A percentile compares a stretch with the other conserved stretches of the same genome.
Evolutionary conservation across 2,888 invertebrate species (phyloP).

Genomic region (Sinotaia quadrata): DNA sequence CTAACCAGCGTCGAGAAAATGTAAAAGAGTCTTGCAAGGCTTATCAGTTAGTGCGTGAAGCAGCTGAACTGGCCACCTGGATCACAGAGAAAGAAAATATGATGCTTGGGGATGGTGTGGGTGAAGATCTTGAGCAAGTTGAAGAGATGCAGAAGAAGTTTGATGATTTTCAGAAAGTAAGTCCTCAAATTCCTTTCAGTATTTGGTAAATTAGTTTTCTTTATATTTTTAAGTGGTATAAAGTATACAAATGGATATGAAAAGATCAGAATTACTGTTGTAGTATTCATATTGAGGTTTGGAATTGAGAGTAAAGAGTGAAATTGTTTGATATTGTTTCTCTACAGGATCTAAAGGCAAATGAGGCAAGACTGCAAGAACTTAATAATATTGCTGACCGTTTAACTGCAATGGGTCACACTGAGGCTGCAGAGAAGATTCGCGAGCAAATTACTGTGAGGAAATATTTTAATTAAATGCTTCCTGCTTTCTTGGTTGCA

Average conservation of each 20-base stretch:
- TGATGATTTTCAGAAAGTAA: constrained; percentile 93
- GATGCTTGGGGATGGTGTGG: constrained; percentile 96
- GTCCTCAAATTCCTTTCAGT: too few relatives aligned
- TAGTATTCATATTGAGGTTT: too few relatives aligned
- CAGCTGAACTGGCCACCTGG: constrained; percentile 97
- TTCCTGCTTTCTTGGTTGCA: too few relatives aligned
- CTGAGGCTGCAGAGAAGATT: constrained; percentile 98
- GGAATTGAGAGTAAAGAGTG: too few relatives aligned
- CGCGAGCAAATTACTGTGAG: constrained; percentile 91
- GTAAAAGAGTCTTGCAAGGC: constrained; percentile 98
- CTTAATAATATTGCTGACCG: constrained; percentile 99
- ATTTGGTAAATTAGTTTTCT: too few relatives aligned
- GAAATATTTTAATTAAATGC: too few relatives aligned
- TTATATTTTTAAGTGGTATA: too few relatives aligned
- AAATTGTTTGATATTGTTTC: neutral
- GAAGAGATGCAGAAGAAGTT: constrained; percentile 99
- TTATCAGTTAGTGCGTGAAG: constrained; percentile 97
- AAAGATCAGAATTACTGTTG: too few relatives aligned
- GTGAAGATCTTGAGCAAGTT: constrained; percentile 97
- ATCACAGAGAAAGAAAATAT: constrained; percentile 99
- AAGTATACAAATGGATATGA: too few relatives aligned
- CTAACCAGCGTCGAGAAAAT: constrained; percentile 93
- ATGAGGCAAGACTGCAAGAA: constrained; percentile 97
- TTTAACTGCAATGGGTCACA: constrained; percentile 92
- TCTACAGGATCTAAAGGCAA: constrained; percentile 87